Evolutionary conservation across 2,113 vertebrate species (phyloP).

Genomic region (Rhodinocichla rosea): DNA sequence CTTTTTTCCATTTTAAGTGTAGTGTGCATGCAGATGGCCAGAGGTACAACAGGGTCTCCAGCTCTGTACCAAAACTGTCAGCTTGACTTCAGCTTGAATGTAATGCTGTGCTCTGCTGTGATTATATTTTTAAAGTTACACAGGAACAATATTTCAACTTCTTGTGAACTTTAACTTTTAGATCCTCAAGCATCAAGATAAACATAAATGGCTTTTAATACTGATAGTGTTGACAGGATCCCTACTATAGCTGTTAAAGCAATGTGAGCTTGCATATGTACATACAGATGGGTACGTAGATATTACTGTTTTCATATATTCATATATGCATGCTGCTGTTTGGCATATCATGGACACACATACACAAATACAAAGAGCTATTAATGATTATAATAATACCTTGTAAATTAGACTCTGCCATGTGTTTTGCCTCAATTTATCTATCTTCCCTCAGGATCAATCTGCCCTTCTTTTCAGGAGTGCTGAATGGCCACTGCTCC

Average conservation of each 20-base stretch:
- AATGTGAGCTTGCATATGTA: background rate
- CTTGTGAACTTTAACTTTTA: background rate
- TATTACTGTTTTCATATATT: background rate
- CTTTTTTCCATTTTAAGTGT: constrained; percentile 49
- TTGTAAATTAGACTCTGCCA: background rate
- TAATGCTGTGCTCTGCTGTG: background rate
- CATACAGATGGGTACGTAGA: background rate
- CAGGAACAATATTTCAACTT: background rate
- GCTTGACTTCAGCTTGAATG: background rate
- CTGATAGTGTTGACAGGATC: background rate
- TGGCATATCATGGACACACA: background rate
- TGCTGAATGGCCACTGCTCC: background rate
- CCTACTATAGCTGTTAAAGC: background rate
- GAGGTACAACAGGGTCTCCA: background rate
- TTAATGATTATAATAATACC: background rate
- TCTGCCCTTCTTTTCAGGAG: background rate
- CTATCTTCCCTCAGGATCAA: background rate
- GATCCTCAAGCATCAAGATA: background rate
- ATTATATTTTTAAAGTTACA: background rate
- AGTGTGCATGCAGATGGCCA: background rate
- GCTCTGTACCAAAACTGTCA: background rate
- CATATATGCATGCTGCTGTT: background rate
- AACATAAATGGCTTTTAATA: background rate
- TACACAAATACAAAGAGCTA: background rate
- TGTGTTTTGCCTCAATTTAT: background rate